Base-by-base conservation (phyloP, 2,888 invertebrate genomes). In the Drosophila maculinotata region DNA sequence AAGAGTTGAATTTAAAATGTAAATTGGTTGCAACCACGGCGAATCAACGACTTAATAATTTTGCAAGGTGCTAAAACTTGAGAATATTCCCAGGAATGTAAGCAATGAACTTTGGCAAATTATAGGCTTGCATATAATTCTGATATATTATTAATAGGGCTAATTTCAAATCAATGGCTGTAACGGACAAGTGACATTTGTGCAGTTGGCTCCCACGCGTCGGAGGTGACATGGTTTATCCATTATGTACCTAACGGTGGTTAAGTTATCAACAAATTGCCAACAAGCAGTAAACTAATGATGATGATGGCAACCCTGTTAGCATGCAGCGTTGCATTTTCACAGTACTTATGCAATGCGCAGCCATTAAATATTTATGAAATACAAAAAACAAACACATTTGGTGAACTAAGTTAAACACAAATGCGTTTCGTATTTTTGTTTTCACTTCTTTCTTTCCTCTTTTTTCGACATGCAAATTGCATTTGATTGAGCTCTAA, bases 401-500 rank as follows among this genome's bases (percentile, higher is more conserved):
- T 41, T 42, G 39, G 28, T 35, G 45, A 49, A 59, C 25, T 47
- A 36, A 63, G 26, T 36, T 36, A 39, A 36, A 51, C 15, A 45
- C 6, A 44, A 60, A 68, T 62, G 74, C 51, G 54, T 60, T 65
- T 56, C 33, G 14, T 41, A 26, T 59, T 26, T 41, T 39, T 20
- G n/a, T 36, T 41, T 59, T 17, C 15, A 17, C 39, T 54, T 45
- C 0, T 33, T 53, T 39, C 41, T 65, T 26, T 23, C 35, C 38
- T 31, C 38, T 39, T 60, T 30, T 54, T 36, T 20, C 66, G 45
- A 54, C 57, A 58, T 71, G 60, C 51, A 76, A 76, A 86, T 79
- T 82, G 82, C 85, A 88, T 88, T 87, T 81, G 79, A 88, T 84
- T 87, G 89, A 85, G 83, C 87, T 84, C 69, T 39, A 88, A 87